Evolutionary conservation across 2,888 invertebrate species (phyloP).

Genomic region (Brachyopa scutellaris): DNA sequence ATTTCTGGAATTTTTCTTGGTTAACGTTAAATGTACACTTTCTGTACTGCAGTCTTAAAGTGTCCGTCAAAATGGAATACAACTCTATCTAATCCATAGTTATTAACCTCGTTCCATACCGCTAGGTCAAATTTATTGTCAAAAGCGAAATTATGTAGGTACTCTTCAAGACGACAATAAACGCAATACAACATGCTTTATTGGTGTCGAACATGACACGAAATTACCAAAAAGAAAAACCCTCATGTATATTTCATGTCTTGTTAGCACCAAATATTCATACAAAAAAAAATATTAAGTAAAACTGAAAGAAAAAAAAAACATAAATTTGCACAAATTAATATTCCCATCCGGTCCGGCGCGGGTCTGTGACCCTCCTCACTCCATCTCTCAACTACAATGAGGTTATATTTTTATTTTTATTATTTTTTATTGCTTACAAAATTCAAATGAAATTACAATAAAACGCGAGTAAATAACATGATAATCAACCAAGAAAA

Average conservation of each 20-base stretch:
- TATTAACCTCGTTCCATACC: too few species aligned
- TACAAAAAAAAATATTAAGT: conserved; percentile 11
- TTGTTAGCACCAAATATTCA: conserved; percentile 18
- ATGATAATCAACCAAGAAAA: conserved; percentile 24
- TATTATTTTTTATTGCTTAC: conserved; percentile 20
- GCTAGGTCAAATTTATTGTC: too few species aligned
- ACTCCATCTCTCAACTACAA: too few species aligned
- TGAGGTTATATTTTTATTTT: too few species aligned
- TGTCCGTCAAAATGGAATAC: too few species aligned
- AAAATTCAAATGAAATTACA: conserved; percentile 53
- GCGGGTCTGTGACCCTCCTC: too few species aligned
- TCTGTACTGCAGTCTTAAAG: too few species aligned
- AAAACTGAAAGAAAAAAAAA: conserved; percentile 5
- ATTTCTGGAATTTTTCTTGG: too few species aligned
- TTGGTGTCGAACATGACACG: conserved; percentile 3
- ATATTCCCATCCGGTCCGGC: conserved; percentile 52
- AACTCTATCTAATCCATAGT: too few species aligned
- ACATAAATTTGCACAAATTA: conserved; percentile 51
- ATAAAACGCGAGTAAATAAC: conserved; percentile 45
- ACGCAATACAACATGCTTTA: conserved; percentile 1
- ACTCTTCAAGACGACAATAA: background rate
- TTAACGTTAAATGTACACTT: too few species aligned
- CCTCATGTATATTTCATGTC: conserved; percentile 21
- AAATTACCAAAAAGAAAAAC: background rate
- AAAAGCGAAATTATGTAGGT: too few species aligned